Evolutionary conservation across 2,888 invertebrate genomes (phyloP).

Genomic region (Drosophila cognata): DNA sequence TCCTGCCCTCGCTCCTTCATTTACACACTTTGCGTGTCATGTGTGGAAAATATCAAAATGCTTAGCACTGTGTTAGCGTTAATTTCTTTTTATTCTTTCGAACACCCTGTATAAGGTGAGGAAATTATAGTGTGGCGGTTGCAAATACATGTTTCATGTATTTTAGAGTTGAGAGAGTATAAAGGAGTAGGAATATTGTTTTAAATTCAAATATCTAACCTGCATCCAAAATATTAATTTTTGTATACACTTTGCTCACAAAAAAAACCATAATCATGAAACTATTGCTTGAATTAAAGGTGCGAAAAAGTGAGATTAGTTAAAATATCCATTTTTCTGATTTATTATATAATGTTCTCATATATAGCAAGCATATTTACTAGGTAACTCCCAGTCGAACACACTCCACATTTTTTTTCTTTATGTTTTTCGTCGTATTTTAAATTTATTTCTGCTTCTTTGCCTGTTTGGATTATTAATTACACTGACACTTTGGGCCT

Average conservation of each 20-base stretch:
- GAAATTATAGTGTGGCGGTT: neutral
- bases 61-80: conserved; percentile 45
- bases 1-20: conserved; percentile 6
- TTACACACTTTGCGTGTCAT: conserved; percentile 38
- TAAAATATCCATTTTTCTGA: too few species aligned
- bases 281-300: neutral
- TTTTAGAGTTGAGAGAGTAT: neutral
- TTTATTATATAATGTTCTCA: neutral
- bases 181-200: neutral
- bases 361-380: neutral
- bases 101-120: conserved; percentile 14
- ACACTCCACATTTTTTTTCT: neutral
- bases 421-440: conserved; percentile 14
- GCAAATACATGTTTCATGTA: neutral
- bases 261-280: neutral
- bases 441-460: conserved; percentile 40
- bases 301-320: too few species aligned
- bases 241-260: neutral
- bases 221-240: neutral
- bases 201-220: neutral
- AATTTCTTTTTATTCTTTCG: conserved; percentile 1
- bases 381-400: conserved; percentile 2
- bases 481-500: conserved; percentile 68
- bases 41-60: conserved; percentile 69
- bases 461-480: conserved; percentile 66